Evolutionary conservation across 2,888 invertebrate genomes (phyloP), one percentile per base, ranked within the genome.

Genomic region (Sinodicranocentrus sp.): DNA sequence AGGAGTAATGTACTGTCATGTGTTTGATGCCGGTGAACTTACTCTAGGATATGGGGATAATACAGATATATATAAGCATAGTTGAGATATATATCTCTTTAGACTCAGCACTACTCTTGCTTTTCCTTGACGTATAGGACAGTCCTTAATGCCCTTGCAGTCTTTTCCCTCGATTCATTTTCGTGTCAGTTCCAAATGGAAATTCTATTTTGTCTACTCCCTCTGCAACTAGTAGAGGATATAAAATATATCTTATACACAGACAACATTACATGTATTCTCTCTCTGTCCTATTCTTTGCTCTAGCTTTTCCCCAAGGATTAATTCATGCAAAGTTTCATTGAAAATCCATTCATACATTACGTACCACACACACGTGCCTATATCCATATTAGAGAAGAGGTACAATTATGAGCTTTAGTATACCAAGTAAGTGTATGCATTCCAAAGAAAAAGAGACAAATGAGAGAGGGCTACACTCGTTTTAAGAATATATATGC

Each of bases 301-400:
- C 48, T 33, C 33, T 33, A 48, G 48, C 63, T 63, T 52, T 48
- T 75, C 75, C 75, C 75, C 15, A 5, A 28, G 75, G 75, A 75
- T 65, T 75, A 75, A 75, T 75, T 75, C 63, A 75, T 75, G 75
- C 75, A 75, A 75, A 75, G 59, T 75, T 75, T 75, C 75, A 75
- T 75, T 75, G 75, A 65, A 75, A 75, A 75, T 52, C 75, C 75
- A 75, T 75, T 75, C 63, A 75, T 65, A 75, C 52, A 33, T 75
- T 54, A 39, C 39, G 39, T 39, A 70, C n/a, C n/a, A n/a, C n/a
- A n/a, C n/a, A n/a, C n/a, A n/a, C n/a, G n/a, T n/a, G n/a, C n/a
- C n/a, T n/a, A n/a, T n/a, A n/a, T n/a, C n/a, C n/a, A n/a, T n/a
- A n/a, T n/a, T n/a, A n/a, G n/a, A n/a, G n/a, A n/a, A n/a, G n/a